Conservation (phyloP, 1,140 invertebrate species). For the Drosophila suzukii region DNA sequence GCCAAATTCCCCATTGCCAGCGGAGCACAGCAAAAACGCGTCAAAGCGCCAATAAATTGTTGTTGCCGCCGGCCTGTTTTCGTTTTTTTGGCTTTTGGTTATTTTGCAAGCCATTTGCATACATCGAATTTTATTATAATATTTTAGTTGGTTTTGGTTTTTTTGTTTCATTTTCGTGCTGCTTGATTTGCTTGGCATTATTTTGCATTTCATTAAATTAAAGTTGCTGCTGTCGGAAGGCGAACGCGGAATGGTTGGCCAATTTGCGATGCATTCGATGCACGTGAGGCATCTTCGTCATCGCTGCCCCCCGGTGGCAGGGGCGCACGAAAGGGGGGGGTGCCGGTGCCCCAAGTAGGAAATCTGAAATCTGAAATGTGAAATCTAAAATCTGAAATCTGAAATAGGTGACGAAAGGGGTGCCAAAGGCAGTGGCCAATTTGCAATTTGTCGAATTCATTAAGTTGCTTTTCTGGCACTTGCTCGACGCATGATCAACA, state of each 20-base stretch:
- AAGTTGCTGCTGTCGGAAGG: constrained; percentile 56
- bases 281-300: constrained; percentile 28
- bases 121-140: constrained; percentile 58
- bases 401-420: constrained; percentile 6
- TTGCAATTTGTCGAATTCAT: constrained; percentile 44
- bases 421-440: constrained; percentile 40
- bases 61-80: neutral
- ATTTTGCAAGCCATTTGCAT: constrained; percentile 65
- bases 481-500: constrained; percentile 15
- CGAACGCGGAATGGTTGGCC: constrained; percentile 15
- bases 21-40: constrained; percentile 61
- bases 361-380: neutral
- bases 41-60: constrained; percentile 70
- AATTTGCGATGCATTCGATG: constrained; percentile 14
- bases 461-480: constrained; percentile 23
- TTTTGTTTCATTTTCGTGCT: constrained; percentile 16
- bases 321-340: neutral
- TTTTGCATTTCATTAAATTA: constrained; percentile 75
- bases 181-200: constrained; percentile 75
- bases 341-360: neutral
- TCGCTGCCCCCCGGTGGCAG: neutral
- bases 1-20: constrained; percentile 68
- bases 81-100: constrained; percentile 15
- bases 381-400: neutral
- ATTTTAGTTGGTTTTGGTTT: constrained; percentile 21